Conservation (phyloP, 92 coral and sea anemone species). For the Bergia puertoricense region DNA sequence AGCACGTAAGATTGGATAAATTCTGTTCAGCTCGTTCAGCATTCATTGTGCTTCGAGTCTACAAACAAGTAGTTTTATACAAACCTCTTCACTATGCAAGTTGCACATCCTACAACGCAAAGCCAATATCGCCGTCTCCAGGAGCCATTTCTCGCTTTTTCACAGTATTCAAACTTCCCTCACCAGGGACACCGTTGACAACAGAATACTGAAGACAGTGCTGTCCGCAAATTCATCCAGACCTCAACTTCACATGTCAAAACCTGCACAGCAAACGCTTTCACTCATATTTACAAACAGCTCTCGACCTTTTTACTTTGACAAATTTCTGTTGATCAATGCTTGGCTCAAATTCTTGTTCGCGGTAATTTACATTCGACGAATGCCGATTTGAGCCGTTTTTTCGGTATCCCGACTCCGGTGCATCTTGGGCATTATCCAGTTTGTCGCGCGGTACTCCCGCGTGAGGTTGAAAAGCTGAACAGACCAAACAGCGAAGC, state of each 20-base stretch:
- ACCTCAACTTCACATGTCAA: conserved; percentile 1
- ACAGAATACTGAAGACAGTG: conserved; percentile 12
- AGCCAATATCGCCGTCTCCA: conserved; percentile 35
- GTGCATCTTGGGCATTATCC: conserved; percentile 24
- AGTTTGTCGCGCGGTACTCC: conserved; percentile 6
- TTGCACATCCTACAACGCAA: conserved; percentile 36
- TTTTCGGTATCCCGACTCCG: conserved; percentile 10
- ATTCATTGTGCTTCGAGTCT: neutral
- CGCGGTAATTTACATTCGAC: conserved; percentile 31
- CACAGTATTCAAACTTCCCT: conserved; percentile 9
- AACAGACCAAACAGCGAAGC: neutral
- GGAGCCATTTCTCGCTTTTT: conserved; percentile 23
- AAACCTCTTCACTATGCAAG: conserved; percentile 44
- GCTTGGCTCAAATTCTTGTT: conserved; percentile 9
- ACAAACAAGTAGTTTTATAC: conserved; percentile 9
- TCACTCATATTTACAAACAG: conserved; percentile 10
- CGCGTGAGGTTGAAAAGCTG: neutral
- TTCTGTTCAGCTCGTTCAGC: conserved; percentile 38
- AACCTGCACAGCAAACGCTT: conserved; percentile 20
- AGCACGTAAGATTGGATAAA: conserved; percentile 4
- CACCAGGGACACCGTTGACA: neutral
- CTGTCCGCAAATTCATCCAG: conserved; percentile 30
- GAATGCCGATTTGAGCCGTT: conserved; percentile 30
- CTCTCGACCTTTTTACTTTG: conserved; percentile 28
- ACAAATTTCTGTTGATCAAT: conserved; percentile 25